Evolutionary conservation across 2,797 vertebrate genomes (phyloP).

Genomic region (Heterohyrax brucei): DNA sequence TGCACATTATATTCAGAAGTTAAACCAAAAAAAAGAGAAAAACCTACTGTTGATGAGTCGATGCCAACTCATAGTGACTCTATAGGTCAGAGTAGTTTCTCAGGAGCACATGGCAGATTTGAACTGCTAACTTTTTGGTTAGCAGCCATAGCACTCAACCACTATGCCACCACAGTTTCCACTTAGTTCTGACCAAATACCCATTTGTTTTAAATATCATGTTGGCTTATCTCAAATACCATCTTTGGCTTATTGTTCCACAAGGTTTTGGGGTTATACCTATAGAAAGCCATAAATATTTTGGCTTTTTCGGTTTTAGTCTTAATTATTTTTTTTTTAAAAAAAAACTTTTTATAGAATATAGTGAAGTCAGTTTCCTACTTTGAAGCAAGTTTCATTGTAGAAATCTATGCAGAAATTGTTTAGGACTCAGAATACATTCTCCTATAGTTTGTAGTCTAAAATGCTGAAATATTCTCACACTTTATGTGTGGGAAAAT

Average conservation of each 20-base stretch:
- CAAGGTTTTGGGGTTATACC: background rate
- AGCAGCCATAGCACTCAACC: too few species aligned
- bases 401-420: background rate
- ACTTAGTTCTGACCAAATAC: background rate
- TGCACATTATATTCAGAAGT: constrained; percentile 10
- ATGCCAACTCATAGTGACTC: too few species aligned
- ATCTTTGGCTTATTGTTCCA: background rate
- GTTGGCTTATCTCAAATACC: background rate
- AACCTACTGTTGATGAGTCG: too few species aligned
- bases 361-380: constrained; percentile 14
- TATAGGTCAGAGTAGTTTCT: too few species aligned
- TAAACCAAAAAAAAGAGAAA: background rate
- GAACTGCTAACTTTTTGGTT: too few species aligned
- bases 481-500: background rate
- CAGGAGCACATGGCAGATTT: too few species aligned
- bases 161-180: too few species aligned
- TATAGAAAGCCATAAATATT: constrained; percentile 12
- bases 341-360: constrained; percentile 6
- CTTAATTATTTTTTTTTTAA: constrained; percentile 33
- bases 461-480: background rate
- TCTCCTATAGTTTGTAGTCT: constrained; percentile 10
- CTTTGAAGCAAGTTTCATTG: background rate
- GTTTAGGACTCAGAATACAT: background rate
- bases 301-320: background rate
- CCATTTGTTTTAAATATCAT: background rate